phyloP scores from a whole-genome alignment of 1,140 invertebrate genomes.

The Drosophila neocordata region DNA sequence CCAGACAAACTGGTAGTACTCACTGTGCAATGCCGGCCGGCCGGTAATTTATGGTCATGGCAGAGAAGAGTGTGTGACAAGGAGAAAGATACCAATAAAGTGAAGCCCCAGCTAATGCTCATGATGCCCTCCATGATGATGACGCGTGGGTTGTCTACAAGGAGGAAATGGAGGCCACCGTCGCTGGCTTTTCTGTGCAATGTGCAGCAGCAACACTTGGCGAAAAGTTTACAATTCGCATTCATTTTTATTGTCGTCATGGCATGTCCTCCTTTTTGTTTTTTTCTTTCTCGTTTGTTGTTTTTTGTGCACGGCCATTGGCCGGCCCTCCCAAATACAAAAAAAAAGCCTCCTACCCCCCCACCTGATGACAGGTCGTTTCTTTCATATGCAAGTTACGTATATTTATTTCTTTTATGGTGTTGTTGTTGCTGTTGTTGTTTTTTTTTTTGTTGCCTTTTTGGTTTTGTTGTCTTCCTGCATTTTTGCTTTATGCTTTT shows the following conservation, averaged over 20 bases:
- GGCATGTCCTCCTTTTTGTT: constrained; percentile 59
- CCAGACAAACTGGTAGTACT: constrained; percentile 49
- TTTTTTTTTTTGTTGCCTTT: constrained; percentile 8
- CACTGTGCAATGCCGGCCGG: constrained; percentile 45
- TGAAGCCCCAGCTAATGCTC: constrained; percentile 11
- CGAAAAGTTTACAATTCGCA: constrained; percentile 76
- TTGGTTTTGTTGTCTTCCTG: constrained; percentile 49
- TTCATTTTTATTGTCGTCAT: constrained; percentile 79
- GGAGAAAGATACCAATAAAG: constrained; percentile 51
- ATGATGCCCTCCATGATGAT: background rate
- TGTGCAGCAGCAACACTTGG: constrained; percentile 58
- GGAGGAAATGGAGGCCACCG: constrained; percentile 6
- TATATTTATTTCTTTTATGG: constrained; percentile 18
- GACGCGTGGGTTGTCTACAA: constrained; percentile 49
- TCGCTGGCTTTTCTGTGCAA: background rate
- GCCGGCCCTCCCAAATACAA: constrained; percentile 1
- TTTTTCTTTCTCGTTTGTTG: constrained; percentile 31
- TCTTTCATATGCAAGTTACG: constrained; percentile 61
- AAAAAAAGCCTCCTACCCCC: background rate
- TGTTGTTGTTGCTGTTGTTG: background rate
- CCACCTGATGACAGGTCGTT: too few species aligned
- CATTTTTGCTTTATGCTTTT: constrained; percentile 51
- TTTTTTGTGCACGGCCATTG: constrained; percentile 56
- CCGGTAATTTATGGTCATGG: constrained; percentile 67
- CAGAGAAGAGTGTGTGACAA: constrained; percentile 41